These are phyloP conservation scores for Cacatua alba DNA, from an alignment of 2,113 vertebrate species.

Conservation along the genomic window DNA sequence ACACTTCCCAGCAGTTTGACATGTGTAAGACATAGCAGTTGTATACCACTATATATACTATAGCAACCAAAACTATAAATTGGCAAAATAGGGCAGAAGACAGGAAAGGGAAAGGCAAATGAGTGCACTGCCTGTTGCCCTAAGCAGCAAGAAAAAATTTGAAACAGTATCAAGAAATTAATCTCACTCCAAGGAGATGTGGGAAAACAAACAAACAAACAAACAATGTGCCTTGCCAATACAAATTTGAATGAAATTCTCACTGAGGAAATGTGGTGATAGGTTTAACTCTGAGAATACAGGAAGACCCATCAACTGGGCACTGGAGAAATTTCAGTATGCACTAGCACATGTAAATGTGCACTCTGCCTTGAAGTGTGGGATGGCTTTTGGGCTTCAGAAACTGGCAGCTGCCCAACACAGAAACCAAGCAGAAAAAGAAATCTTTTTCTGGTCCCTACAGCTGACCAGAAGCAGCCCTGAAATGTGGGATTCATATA, in stretches of 20 bases:
- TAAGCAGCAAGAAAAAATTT: neutral
- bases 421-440: neutral
- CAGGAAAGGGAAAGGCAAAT: neutral
- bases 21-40: neutral
- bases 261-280: neutral
- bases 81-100: neutral
- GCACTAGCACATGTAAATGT: neutral
- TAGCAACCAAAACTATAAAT: neutral
- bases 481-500: neutral
- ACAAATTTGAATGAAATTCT: neutral
- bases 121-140: neutral
- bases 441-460: neutral
- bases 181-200: neutral
- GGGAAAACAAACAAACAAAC: neutral
- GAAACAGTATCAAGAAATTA: neutral
- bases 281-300: neutral
- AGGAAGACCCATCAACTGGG: neutral
- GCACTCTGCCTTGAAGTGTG: neutral
- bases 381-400: neutral
- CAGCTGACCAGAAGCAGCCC: neutral
- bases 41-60: neutral
- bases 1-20: neutral
- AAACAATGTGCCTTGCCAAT: neutral
- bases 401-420: neutral
- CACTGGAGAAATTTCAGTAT: neutral